Evolutionary conservation across 2,113 vertebrate genomes (phyloP), one percentile per base, ranked within the genome.

Genomic region (Rhadina sibilatrix): DNA sequence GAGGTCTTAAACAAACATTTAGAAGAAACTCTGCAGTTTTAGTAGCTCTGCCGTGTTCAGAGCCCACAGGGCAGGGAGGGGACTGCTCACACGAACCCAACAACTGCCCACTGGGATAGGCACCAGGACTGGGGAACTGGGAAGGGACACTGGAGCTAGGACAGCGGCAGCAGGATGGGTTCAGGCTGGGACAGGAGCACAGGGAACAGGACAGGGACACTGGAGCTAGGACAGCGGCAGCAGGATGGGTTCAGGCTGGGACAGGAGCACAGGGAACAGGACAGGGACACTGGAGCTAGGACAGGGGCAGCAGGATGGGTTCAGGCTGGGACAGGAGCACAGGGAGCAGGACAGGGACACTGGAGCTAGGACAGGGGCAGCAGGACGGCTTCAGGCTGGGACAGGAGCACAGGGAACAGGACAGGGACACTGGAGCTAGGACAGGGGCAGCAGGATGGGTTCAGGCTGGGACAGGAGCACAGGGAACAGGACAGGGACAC

Each of bases 31-130:
- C 42, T 0, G 13, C 13, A 7, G 22, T 12, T 60, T 3, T 6
- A 46, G 20, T 8, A 22, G 35, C 2, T 24, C 46, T 0, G 1
- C 68, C 3, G 0, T 1, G 37, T 4, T 38, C 31, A 21, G 60
- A 31, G 40, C 28, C 3, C 25, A 16, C 44, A 5, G 1, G 4
- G 47, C 15, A 1, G 33, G 52, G 35, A 38, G 24, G 10, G 38
- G 38, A 42, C 11, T 3, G 16, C 40, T 15, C 35, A 20, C 53
- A 12, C 0, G 0, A 31, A 42, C 7, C 20, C 5, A 83, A 22
- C 14, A 71, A 12, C 13, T 16, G 37, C 24, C 12, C 49, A 14
- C 4, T 0, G 7, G 49, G 54, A n/a, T 3, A 27, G 59, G 9
- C 19, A 37, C 11, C 0, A 13, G 40, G 52, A 20, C 15, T 12